Conservation (phyloP, 1,140 invertebrate genomes). For the Anastrepha obliqua region DNA sequence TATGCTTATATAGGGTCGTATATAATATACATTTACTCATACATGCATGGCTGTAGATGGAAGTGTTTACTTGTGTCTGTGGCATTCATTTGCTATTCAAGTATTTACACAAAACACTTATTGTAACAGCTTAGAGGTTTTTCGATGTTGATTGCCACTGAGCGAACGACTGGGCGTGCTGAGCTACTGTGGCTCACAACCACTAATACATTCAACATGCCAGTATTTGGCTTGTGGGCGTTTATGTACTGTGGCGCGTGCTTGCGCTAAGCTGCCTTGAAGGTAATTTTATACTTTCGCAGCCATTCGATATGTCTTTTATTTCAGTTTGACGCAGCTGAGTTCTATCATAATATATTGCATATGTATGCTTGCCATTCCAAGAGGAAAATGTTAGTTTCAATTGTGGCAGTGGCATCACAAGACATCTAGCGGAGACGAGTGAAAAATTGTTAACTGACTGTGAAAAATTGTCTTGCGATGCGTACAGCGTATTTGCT, state of each 20-base stretch:
- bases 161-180: neutral
- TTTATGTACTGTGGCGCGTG: neutral
- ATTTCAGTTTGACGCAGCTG: neutral
- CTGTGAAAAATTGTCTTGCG: neutral
- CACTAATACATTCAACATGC: no score
- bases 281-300: neutral
- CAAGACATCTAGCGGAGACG: neutral
- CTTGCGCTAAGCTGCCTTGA: neutral
- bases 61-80: neutral
- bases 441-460: neutral
- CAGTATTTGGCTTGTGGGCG: neutral
- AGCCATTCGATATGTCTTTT: neutral
- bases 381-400: neutral
- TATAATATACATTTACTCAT: neutral
- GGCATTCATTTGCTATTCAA: constrained; percentile 1
- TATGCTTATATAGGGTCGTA: neutral
- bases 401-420: neutral
- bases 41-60: neutral
- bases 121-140: neutral
- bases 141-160: neutral
- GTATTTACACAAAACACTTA: constrained; percentile 34
- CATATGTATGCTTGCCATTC: no score
- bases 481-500: neutral
- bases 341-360: neutral
- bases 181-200: no score